These are phyloP conservation scores for Diarsia rubi DNA, from an alignment of 2,888 invertebrate genomes.

Conservation along the genomic window DNA sequence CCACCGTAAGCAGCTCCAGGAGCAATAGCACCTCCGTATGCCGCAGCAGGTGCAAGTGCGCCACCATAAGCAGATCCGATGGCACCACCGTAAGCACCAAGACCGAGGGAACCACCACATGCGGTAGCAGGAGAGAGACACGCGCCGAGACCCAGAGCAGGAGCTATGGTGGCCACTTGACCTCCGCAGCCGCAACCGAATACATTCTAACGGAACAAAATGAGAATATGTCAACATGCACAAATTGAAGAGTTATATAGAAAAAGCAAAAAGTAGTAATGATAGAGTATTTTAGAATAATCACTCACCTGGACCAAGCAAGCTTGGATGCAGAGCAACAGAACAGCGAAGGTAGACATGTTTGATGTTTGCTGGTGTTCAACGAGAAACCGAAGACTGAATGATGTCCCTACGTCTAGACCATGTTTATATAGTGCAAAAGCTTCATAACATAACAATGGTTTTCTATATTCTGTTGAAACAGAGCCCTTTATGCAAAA, in stretches of 20 bases:
- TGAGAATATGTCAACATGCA: too few relatives aligned
- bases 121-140: constrained; percentile 3
- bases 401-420: background rate
- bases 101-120: background rate
- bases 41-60: background rate
- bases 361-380: background rate
- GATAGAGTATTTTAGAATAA: background rate
- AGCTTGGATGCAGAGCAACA: constrained; percentile 13
- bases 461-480: background rate
- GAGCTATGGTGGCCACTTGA: background rate
- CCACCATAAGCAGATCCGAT: background rate
- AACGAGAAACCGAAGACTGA: background rate
- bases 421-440: background rate
- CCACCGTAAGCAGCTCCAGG: constrained; percentile 41
- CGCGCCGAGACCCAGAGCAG: constrained; percentile 51
- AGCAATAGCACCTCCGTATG: background rate
- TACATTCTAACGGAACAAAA: background rate
- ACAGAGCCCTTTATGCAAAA: background rate
- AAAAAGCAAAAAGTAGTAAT: background rate
- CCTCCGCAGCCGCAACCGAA: constrained; percentile 1
- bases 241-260: too few relatives aligned
- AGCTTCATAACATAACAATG: background rate
- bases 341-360: constrained; percentile 1
- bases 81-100: background rate
- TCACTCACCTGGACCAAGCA: constrained; percentile 6